Percentiles rank a stretch among this genome's conserved stretches.
These are phyloP conservation scores for Mesocricetus auratus DNA, from an alignment of 2,113 vertebrate genomes.

Conservation along the genomic window DNA sequence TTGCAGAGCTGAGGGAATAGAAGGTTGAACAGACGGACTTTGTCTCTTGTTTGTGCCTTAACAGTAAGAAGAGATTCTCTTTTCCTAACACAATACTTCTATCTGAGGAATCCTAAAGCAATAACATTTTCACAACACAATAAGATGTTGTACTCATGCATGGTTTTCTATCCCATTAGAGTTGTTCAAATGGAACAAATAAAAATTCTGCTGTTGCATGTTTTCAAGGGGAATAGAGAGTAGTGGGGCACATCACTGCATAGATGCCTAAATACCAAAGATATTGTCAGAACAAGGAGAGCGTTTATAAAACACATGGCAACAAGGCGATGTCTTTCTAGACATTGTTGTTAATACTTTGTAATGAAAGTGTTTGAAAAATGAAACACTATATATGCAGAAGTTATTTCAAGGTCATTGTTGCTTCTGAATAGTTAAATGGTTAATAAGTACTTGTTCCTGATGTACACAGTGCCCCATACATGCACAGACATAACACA, in stretches of 20 bases:
- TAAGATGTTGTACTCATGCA: background rate
- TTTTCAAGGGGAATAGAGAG: rapidly evolving
- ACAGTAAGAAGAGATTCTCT: background rate
- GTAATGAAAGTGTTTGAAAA: constrained; percentile 16
- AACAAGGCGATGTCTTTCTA: background rate
- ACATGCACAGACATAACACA: background rate
- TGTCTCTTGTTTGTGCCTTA: constrained; percentile 49
- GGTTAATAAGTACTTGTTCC: background rate
- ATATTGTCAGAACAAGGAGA: background rate
- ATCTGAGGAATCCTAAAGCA: background rate
- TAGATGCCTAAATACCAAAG: background rate
- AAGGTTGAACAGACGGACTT: constrained; percentile 81
- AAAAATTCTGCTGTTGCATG: background rate
- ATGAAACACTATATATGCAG: background rate
- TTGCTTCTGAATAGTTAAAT: background rate
- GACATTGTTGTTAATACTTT: background rate
- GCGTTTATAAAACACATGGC: background rate
- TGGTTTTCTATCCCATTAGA: background rate
- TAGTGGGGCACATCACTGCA: background rate
- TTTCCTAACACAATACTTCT: background rate
- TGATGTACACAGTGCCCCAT: background rate
- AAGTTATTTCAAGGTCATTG: background rate
- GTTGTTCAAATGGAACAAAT: background rate
- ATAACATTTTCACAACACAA: background rate
- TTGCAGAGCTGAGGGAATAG: constrained; percentile 69